Percentiles rank a stretch among this genome's conserved stretches.
These are phyloP conservation scores for Brachirus orientalis DNA, from an alignment of 2,113 vertebrate genomes.

Conservation along the genomic window DNA sequence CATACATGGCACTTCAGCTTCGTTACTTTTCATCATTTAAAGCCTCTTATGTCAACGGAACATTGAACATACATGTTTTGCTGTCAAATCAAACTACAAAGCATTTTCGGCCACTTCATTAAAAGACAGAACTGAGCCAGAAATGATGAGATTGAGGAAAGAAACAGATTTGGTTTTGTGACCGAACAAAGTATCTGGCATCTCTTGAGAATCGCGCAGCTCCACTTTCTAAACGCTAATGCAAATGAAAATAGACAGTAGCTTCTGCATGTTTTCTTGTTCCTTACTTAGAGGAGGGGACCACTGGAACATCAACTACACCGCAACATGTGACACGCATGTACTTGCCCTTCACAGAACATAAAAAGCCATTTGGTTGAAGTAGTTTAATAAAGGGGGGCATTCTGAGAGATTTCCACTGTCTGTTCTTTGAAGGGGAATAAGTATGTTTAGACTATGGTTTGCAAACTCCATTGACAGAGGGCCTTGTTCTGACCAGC, in stretches of 20 bases:
- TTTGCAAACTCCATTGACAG: no score
- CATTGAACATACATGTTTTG: slow-evolving; percentile 32
- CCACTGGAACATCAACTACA: slow-evolving; percentile 24
- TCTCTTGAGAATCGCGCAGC: slow-evolving; percentile 36
- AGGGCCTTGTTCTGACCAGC: no score
- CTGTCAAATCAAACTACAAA: slow-evolving; percentile 71
- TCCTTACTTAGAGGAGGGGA: slow-evolving; percentile 45
- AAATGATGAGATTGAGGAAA: slow-evolving; percentile 60
- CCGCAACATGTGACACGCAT: slow-evolving; percentile 37
- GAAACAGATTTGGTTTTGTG: slow-evolving; percentile 54
- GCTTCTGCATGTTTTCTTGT: slow-evolving; percentile 45
- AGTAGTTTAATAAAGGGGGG: slow-evolving; percentile 26
- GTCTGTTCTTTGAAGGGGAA: slow-evolving; percentile 2
- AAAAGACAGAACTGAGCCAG: slow-evolving; percentile 58
- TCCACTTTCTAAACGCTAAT: slow-evolving; percentile 51
- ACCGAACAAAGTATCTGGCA: slow-evolving; percentile 51
- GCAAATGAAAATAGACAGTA: slow-evolving; percentile 63
- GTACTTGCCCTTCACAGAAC: slow-evolving; percentile 37
- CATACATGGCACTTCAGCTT: slow-evolving; percentile 28
- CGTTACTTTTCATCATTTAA: slow-evolving; percentile 37
- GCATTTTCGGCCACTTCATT: slow-evolving; percentile 48
- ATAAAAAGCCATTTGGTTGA: slow-evolving; percentile 20
- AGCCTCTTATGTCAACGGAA: slow-evolving; percentile 40
- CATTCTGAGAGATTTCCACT: slow-evolving; percentile 26
- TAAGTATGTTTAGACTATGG: slow-evolving; percentile 5